Base-by-base conservation (phyloP, 2,797 vertebrate species). In the Sebastes aleutianus region DNA sequence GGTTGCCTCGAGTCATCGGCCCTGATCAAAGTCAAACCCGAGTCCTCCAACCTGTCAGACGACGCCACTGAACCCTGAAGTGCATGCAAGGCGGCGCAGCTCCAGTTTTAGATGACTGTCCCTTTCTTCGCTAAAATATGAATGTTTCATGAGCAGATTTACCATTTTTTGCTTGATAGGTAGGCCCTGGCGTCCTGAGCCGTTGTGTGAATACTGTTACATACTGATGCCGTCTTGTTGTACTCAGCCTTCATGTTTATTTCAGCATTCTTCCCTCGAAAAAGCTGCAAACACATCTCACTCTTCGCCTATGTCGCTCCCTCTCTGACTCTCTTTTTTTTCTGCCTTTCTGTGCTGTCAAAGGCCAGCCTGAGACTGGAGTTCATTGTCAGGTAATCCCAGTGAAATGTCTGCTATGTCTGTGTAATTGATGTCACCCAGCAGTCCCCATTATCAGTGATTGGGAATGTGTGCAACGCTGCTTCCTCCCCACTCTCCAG, bases 61-160 rank as follows among this genome's bases (percentile, higher is more conserved):
- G 9, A 57, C 20, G 6, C 56, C 68, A 59, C 69, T 71, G 75
- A 74, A 89, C 65, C 36, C 62, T 82, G 80, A 82, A 71, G 61
- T 47, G 16, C 39, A 75, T 71, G 65, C 56, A 63, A 79, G 66
- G 66, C 32, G 24, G 29, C 18, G 72, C 69, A 67, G 68, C 74
- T 71, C 34, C 5, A 62, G 58, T 65, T 73, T 73, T 26, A 65
- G 47, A 83, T 62, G 56, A 50, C 70, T 53, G 69, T 61, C 70
- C 75, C 53, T 24, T 57, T 67, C 64, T 87, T 32, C 62, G 26
- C 29, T 36, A 18, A 78, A 78, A 73, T 78, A 87, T 93, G 87
- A 93, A 94, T 94, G 80, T 87, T 90, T 92, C 85, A 88, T 89
- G 59, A 85, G 78, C 39, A 82, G 74, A 74, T 87, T 79, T 85